Conservation (phyloP, 92 coral and sea anemone genomes). For the Phymanthus crucifer region DNA sequence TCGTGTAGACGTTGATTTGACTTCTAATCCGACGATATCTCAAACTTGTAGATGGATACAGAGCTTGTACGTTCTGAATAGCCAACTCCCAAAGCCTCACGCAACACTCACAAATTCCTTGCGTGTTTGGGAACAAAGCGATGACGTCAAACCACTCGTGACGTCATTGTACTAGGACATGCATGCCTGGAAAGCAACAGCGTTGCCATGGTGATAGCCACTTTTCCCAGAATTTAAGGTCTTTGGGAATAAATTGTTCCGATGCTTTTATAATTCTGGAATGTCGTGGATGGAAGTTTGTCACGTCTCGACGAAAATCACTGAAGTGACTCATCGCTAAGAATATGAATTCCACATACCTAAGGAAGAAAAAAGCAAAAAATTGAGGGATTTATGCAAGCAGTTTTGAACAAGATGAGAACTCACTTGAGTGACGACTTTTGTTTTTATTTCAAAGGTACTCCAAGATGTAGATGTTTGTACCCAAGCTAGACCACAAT, state of each 20-base stretch:
- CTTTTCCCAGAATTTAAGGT: not conserved
- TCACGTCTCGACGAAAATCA: not conserved
- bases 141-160: conserved; percentile 2
- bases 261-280: not conserved
- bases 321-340: not conserved
- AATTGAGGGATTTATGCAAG: not conserved
- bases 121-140: not conserved
- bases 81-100: conserved; percentile 1
- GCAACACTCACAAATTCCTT: not conserved
- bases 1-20: not conserved
- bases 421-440: too few species aligned
- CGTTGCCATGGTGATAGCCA: not conserved
- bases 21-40: not conserved
- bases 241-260: not conserved
- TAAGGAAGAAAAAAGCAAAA: not conserved
- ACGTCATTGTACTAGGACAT: not conserved
- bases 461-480: too few species aligned
- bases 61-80: not conserved
- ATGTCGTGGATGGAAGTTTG: not conserved
- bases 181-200: not conserved
- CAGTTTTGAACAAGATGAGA: not conserved
- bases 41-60: not conserved
- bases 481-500: too few species aligned
- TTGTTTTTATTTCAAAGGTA: too few species aligned
- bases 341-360: not conserved